These are phyloP conservation scores for Oxystoma pomonae DNA, from an alignment of 2,888 invertebrate species.

Conservation along the genomic window DNA sequence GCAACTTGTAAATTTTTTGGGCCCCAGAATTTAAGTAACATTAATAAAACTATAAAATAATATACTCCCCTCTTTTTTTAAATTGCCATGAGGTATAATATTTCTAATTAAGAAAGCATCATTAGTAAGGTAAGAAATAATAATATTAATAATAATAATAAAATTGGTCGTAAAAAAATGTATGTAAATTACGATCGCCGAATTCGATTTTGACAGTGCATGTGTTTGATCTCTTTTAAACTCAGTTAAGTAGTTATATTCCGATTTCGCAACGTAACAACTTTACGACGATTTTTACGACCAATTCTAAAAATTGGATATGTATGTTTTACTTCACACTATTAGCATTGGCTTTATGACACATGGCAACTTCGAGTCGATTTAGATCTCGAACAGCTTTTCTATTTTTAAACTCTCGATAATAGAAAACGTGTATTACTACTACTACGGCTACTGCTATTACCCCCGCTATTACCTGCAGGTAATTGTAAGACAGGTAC, in stretches of 20 bases:
- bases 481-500: slow-evolving; percentile 2
- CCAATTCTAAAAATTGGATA: slow-evolving; percentile 2
- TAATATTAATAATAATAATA: not conserved
- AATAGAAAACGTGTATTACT: slow-evolving; percentile 1
- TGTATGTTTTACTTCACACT: not conserved
- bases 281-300: not conserved
- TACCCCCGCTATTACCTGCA: not conserved
- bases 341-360: not conserved
- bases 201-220: not conserved
- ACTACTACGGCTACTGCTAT: not conserved
- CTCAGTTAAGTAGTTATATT: not conserved
- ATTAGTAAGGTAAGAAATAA: not conserved
- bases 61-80: no score
- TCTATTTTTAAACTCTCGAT: slow-evolving; percentile 1
- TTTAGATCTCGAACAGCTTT: not conserved
- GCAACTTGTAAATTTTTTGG: no score
- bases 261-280: not conserved
- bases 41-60: no score
- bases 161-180: not conserved
- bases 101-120: not conserved
- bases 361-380: not conserved
- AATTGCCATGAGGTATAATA: not conserved
- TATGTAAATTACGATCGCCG: not conserved
- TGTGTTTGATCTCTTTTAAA: not conserved
- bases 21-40: no score